These are phyloP conservation scores for Dasypus novemcinctus DNA, from an alignment of 2,113 vertebrate species.

Conservation along the genomic window DNA sequence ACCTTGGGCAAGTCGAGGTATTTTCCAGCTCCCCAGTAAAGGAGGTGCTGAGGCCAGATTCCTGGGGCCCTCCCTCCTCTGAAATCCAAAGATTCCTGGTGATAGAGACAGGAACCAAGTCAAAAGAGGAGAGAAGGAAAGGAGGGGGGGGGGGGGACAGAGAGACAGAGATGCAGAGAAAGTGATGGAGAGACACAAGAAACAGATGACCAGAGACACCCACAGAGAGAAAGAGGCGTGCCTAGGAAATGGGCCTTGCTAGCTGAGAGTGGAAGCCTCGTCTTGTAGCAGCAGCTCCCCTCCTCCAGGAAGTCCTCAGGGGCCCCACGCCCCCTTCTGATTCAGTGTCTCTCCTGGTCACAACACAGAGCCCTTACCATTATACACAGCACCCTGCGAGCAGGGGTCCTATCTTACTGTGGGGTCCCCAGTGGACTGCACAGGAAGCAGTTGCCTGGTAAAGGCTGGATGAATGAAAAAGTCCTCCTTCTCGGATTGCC, in stretches of 20 bases:
- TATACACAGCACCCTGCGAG: not conserved
- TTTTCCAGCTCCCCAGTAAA: not conserved
- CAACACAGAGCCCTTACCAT: not conserved
- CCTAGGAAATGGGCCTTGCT: not conserved
- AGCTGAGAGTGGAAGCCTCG: not conserved
- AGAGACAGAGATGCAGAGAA: not conserved
- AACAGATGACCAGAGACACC: not conserved
- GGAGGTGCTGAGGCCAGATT: not conserved
- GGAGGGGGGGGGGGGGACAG: not conserved
- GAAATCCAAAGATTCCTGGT: not conserved
- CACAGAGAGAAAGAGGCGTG: not conserved
- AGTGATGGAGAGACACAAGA: not conserved
- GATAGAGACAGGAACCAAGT: not conserved
- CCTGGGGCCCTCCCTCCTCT: not conserved
- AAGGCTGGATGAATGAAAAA: not conserved
- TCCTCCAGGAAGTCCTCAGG: not conserved
- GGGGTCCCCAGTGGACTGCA: conserved; percentile 32
- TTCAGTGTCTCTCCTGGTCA: not conserved
- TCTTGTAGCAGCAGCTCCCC: not conserved
- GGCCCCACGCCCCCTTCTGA: not conserved
- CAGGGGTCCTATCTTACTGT: not conserved
- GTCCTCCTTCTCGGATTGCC: not conserved
- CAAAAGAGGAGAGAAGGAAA: not conserved
- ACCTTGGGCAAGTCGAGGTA: conserved; percentile 45
- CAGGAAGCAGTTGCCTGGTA: not conserved